These are phyloP conservation scores for Escarpia spicata DNA, from an alignment of 2,888 invertebrate species.

Conservation along the genomic window DNA sequence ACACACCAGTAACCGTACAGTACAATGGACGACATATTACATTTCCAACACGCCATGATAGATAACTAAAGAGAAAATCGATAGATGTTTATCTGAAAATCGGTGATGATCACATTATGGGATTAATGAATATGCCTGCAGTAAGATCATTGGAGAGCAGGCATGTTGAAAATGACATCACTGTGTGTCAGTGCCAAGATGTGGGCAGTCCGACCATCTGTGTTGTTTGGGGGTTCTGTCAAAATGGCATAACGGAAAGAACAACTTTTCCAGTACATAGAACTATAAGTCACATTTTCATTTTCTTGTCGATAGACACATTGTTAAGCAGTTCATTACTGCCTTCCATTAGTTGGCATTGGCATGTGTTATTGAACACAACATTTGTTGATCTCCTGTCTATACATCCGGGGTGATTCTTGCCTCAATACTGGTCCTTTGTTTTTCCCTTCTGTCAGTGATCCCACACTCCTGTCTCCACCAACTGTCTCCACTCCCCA, in stretches of 20 bases:
- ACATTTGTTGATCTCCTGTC: too few relatives aligned
- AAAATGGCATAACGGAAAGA: background rate
- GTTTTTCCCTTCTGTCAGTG: too few relatives aligned
- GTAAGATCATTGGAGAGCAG: background rate
- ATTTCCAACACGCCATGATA: background rate
- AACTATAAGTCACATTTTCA: too few relatives aligned
- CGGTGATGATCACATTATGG: background rate
- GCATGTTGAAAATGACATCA: background rate
- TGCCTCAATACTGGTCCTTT: too few relatives aligned
- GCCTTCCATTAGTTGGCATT: too few relatives aligned
- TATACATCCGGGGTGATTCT: too few relatives aligned
- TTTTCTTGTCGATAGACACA: too few relatives aligned
- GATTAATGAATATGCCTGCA: background rate
- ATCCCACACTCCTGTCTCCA: too few relatives aligned
- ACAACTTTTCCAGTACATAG: background rate
- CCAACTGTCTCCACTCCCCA: too few relatives aligned
- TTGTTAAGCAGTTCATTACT: too few relatives aligned
- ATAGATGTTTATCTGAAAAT: background rate
- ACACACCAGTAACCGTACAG: background rate
- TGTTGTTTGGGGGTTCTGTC: background rate
- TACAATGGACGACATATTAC: background rate
- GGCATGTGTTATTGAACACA: too few relatives aligned
- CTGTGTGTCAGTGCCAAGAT: background rate
- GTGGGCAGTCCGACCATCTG: background rate
- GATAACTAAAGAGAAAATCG: constrained; percentile 2